Conservation (phyloP, 2,888 invertebrate genomes). For the Megaustenia siamemsis region DNA sequence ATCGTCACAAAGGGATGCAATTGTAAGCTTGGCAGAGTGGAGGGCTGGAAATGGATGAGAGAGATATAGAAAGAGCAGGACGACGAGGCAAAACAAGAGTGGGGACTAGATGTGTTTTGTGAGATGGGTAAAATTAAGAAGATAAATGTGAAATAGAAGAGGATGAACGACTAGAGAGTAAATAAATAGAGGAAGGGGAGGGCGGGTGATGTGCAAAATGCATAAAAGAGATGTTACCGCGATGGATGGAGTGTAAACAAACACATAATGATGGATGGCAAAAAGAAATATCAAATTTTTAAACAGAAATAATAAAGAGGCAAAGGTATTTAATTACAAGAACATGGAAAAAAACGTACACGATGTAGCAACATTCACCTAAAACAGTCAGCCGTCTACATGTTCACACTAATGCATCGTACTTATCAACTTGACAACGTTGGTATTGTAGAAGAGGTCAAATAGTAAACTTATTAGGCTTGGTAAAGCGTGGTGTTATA, state of each 20-base stretch:
- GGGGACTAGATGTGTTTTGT: not conserved
- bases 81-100: not conserved
- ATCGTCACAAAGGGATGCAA: not conserved
- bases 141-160: not conserved
- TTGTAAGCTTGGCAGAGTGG: not conserved
- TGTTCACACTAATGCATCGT: no score
- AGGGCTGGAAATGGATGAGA: not conserved
- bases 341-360: no score
- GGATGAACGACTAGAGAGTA: not conserved
- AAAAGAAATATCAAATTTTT: no score
- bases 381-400: no score
- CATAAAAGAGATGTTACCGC: not conserved
- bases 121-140: not conserved
- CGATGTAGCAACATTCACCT: no score
- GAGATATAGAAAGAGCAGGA: not conserved
- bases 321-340: no score
- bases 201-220: not conserved
- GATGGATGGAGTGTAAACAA: not conserved
- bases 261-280: no score
- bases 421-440: no score
- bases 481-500: no score
- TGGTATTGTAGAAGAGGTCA: no score
- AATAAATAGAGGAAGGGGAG: not conserved
- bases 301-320: no score
- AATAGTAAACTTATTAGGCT: no score